phyloP scores from a whole-genome alignment of 2,113 vertebrate genomes.

The Hemicordylus capensis region DNA sequence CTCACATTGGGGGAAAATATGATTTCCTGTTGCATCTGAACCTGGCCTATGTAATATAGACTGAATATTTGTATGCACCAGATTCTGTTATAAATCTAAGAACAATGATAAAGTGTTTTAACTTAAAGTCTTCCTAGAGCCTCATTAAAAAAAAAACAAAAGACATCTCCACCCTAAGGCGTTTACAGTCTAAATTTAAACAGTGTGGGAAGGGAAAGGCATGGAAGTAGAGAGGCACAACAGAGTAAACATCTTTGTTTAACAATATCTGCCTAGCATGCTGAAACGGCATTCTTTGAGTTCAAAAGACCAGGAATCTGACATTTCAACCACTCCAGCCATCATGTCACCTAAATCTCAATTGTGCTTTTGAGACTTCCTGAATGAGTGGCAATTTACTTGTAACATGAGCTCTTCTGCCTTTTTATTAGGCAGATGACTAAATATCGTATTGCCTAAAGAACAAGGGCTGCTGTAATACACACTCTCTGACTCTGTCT shows the following conservation, averaged over 20 bases:
- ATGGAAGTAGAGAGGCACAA: background rate
- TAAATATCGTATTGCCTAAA: conserved; percentile 21
- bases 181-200: background rate
- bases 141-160: too few species aligned
- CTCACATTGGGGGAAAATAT: too few species aligned
- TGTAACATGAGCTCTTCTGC: conserved; percentile 6
- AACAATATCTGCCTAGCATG: background rate
- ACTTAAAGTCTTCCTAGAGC: background rate
- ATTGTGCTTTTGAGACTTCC: background rate
- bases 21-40: too few species aligned
- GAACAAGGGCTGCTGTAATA: conserved; percentile 23
- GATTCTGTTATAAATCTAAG: background rate
- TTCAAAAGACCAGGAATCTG: conserved; percentile 17
- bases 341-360: background rate
- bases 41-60: too few species aligned
- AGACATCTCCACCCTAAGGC: background rate
- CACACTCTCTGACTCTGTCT: background rate
- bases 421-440: conserved; percentile 9
- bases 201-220: background rate
- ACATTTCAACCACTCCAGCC: background rate
- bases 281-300: background rate
- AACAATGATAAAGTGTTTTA: background rate
- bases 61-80: too few species aligned
- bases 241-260: background rate
- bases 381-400: background rate